Evolutionary conservation across 2,888 invertebrate genomes (phyloP).

Genomic region (Galeopsomyia nigrocyanea): DNA sequence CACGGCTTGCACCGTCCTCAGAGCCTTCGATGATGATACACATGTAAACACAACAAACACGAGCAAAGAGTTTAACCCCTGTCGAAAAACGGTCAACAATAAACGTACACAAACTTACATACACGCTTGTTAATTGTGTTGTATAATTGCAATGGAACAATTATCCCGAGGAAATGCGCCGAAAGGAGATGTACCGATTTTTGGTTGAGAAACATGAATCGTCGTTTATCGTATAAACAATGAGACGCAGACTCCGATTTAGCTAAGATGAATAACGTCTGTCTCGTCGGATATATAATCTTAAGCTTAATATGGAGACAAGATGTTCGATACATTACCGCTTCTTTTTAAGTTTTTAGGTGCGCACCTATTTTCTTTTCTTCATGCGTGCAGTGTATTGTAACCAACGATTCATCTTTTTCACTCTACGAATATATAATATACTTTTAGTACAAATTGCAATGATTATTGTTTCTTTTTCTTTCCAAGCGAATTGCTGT

Average conservation of each 20-base stretch:
- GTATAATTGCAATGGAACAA: background rate
- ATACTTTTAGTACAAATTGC: conserved; percentile 47
- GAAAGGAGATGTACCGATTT: conserved; percentile 29
- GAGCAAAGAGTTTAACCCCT: background rate
- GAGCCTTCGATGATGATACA: too few species aligned
- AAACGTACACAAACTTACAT: too few species aligned
- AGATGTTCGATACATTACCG: conserved; percentile 50
- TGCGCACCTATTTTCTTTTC: conserved; percentile 32
- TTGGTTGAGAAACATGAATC: conserved; percentile 50
- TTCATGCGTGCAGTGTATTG: conserved; percentile 37
- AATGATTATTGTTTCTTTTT: conserved; percentile 36
- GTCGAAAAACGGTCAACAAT: too few species aligned
- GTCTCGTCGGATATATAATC: conserved; percentile 44
- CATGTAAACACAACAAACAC: background rate
- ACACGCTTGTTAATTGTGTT: conserved; percentile 47
- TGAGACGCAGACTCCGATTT: conserved; percentile 47
- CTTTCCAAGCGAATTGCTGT: conserved; percentile 40
- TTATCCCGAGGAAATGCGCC: conserved; percentile 35
- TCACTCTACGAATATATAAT: conserved; percentile 44
- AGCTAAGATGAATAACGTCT: conserved; percentile 37
- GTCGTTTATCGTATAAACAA: conserved; percentile 45
- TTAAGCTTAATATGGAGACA: conserved; percentile 48
- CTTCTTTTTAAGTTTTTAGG: conserved; percentile 47
- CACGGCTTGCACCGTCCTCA: conserved; percentile 10
- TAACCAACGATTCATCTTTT: conserved; percentile 50